phyloP scores from a whole-genome alignment of 2,113 vertebrate species.

The Bubo bubo region DNA sequence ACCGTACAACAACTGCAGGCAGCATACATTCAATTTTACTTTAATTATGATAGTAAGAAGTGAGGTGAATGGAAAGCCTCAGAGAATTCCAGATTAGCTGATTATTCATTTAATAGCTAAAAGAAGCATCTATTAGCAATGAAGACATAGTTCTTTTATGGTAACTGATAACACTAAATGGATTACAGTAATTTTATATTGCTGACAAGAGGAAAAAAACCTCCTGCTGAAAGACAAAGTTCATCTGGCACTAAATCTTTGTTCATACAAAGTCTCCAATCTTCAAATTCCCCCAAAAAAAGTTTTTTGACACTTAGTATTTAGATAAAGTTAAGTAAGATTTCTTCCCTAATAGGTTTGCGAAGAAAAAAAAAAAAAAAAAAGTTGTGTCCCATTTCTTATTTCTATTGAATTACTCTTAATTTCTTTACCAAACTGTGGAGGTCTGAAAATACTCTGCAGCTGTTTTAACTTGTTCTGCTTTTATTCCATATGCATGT shows the following conservation, averaged over 20 bases:
- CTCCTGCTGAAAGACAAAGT: neutral
- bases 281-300: neutral
- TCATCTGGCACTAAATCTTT: neutral
- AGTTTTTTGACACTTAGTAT: neutral
- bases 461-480: neutral
- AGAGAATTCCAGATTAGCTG: neutral
- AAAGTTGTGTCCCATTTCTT: neutral
- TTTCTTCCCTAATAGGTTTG: neutral
- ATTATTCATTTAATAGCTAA: neutral
- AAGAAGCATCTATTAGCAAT: neutral
- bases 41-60: neutral
- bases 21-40: neutral
- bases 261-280: neutral
- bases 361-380: neutral
- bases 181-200: neutral
- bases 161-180: neutral
- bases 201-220: neutral
- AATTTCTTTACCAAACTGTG: neutral
- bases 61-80: neutral
- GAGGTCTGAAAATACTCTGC: neutral
- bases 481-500: neutral
- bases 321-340: neutral
- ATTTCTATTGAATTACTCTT: neutral
- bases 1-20: neutral
- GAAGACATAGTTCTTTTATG: neutral